Conservation (phyloP, 2,797 vertebrate species). For the Typhlichthys subterraneus region DNA sequence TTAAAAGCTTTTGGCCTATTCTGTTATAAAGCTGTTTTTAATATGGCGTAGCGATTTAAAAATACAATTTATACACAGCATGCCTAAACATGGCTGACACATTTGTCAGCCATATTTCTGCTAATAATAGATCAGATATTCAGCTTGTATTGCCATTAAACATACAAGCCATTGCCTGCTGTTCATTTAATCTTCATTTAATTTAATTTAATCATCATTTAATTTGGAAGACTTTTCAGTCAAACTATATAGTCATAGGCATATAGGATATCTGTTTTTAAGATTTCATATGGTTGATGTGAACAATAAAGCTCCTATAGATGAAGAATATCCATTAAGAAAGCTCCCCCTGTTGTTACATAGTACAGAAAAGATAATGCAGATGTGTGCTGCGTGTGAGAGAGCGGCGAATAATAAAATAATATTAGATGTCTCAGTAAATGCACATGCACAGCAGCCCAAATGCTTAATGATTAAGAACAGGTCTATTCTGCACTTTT, state of each 20-base stretch:
- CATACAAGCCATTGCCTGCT: slow-evolving; percentile 8
- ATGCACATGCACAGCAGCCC: no score
- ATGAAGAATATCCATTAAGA: slow-evolving; percentile 29
- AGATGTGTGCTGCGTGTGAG: slow-evolving; percentile 41
- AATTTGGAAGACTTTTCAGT: slow-evolving; percentile 31
- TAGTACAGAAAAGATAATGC: slow-evolving; percentile 41
- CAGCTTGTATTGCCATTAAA: slow-evolving; percentile 13
- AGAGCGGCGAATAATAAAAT: no score
- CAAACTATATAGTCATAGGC: slow-evolving; percentile 18
- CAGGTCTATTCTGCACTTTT: background rate
- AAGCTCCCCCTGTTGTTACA: slow-evolving; percentile 53
- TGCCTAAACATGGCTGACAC: background rate
- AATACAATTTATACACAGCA: no score
- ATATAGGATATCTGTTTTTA: slow-evolving; percentile 4
- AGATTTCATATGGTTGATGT: slow-evolving; percentile 55
- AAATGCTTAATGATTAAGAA: no score
- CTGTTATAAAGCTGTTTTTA: no score
- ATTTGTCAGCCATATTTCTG: background rate
- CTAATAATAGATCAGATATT: slow-evolving; percentile 1
- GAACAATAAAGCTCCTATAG: slow-evolving; percentile 32
- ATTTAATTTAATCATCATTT: no score
- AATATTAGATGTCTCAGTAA: no score
- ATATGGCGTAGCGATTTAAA: no score
- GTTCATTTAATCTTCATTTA: no score
- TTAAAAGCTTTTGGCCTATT: no score